These are phyloP conservation scores for Oreortyx pictus DNA, from an alignment of 2,797 vertebrate genomes.

Conservation along the genomic window DNA sequence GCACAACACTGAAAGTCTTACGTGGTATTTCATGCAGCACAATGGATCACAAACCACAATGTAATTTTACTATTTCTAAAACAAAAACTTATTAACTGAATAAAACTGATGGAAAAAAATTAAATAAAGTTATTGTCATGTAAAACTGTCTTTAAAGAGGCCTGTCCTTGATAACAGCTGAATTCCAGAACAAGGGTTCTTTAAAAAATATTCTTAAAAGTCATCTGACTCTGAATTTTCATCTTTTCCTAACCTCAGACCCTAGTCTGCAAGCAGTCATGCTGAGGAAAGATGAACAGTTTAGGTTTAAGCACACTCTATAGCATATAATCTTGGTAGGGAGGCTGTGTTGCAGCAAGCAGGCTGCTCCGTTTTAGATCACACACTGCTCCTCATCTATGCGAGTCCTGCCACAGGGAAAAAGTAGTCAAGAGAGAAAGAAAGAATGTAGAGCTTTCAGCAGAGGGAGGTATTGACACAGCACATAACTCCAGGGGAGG, in stretches of 20 bases:
- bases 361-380: background rate
- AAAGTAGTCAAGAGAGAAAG: slow-evolving; percentile 6
- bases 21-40: slow-evolving; percentile 7
- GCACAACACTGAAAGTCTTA: slow-evolving; percentile 33
- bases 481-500: slow-evolving; percentile 38
- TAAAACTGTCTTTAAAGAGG: slow-evolving; percentile 5
- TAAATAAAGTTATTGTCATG: background rate
- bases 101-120: slow-evolving; percentile 27
- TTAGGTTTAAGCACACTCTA: background rate
- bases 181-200: background rate
- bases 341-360: background rate
- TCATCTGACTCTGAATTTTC: slow-evolving; percentile 4
- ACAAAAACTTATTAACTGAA: slow-evolving; percentile 37
- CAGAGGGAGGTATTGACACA: slow-evolving; percentile 80
- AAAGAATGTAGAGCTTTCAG: slow-evolving; percentile 71
- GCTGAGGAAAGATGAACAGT: background rate
- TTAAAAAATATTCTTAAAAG: slow-evolving; percentile 38
- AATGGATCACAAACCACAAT: background rate
- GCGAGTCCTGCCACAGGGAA: background rate
- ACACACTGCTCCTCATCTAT: background rate
- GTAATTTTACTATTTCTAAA: slow-evolving; percentile 58
- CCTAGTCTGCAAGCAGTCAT: background rate
- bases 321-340: background rate
- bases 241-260: slow-evolving; percentile 13
- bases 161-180: background rate